Evolutionary conservation across 2,888 invertebrate genomes (phyloP).

Genomic region (Rotaria socialis): DNA sequence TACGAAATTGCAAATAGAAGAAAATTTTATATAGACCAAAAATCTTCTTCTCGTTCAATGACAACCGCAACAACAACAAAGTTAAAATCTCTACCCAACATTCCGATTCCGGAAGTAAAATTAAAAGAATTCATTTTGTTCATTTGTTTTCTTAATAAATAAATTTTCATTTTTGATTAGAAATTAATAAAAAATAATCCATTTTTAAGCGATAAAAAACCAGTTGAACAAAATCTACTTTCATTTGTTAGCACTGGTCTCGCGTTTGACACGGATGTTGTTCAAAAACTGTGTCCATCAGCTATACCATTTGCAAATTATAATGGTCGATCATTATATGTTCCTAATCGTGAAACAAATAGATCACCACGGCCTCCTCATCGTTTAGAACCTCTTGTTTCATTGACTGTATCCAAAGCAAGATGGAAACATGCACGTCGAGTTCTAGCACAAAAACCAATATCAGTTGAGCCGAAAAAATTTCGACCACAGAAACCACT

Average conservation of each 20-base stretch:
- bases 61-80: neutral
- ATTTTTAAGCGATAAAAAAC: neutral
- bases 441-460: neutral
- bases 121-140: neutral
- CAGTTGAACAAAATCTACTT: neutral
- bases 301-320: neutral
- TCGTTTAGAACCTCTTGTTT: neutral
- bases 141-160: neutral
- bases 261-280: slow-evolving; percentile 1
- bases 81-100: neutral
- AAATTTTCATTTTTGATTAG: neutral
- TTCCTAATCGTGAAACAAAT: neutral
- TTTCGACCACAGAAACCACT: slow-evolving; percentile 11
- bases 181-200: slow-evolving; percentile 17
- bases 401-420: neutral
- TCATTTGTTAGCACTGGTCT: slow-evolving; percentile 28
- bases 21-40: neutral
- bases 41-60: neutral
- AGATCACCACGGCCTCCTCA: neutral
- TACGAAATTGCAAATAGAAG: neutral
- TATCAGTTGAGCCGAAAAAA: neutral
- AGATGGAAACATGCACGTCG: slow-evolving; percentile 19
- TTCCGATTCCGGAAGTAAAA: neutral
- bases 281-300: neutral
- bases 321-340: slow-evolving; percentile 17